Evolutionary conservation across 2,888 invertebrate genomes (phyloP).

Genomic region (Clitarchus hookeri): DNA sequence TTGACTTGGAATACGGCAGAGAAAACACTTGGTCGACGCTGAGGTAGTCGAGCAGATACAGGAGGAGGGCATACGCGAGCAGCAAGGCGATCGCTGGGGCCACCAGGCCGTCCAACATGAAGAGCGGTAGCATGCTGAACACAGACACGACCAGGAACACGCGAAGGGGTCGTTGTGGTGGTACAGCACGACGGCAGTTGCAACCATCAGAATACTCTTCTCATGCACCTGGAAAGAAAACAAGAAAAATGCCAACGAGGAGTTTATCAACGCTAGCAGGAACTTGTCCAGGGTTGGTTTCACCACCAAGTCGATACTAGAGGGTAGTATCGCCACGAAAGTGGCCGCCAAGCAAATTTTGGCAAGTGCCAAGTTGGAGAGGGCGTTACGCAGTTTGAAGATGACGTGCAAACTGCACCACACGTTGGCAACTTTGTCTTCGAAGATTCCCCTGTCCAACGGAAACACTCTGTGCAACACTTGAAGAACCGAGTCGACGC

Average conservation of each 20-base stretch:
- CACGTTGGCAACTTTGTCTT: slow-evolving; percentile 97
- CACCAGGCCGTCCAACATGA: slow-evolving; percentile 78
- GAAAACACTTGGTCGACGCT: background rate
- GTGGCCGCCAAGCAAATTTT: slow-evolving; percentile 69
- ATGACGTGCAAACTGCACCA: slow-evolving; percentile 92
- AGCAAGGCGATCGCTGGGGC: slow-evolving; percentile 67
- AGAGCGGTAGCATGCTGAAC: slow-evolving; percentile 87
- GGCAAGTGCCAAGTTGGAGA: slow-evolving; percentile 69
- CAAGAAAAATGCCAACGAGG: slow-evolving; percentile 88
- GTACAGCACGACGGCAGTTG: slow-evolving; percentile 75
- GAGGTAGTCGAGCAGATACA: slow-evolving; percentile 41
- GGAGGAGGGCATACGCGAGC: slow-evolving; percentile 61
- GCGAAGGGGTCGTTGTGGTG: slow-evolving; percentile 74
- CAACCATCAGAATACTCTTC: slow-evolving; percentile 87
- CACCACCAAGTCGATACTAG: slow-evolving; percentile 70
- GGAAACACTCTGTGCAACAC: slow-evolving; percentile 88
- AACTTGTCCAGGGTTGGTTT: slow-evolving; percentile 71
- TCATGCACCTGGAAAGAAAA: slow-evolving; percentile 99
- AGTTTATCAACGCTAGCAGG: slow-evolving; percentile 75
- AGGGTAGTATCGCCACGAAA: slow-evolving; percentile 65
- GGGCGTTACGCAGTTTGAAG: slow-evolving; percentile 76
- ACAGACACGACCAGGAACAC: slow-evolving; percentile 76
- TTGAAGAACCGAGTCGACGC: slow-evolving; percentile 58
- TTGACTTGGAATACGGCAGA: background rate
- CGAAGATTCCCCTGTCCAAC: slow-evolving; percentile 89